phyloP scores from a whole-genome alignment of 2,113 vertebrate genomes.

The Neofelis nebulosa region DNA sequence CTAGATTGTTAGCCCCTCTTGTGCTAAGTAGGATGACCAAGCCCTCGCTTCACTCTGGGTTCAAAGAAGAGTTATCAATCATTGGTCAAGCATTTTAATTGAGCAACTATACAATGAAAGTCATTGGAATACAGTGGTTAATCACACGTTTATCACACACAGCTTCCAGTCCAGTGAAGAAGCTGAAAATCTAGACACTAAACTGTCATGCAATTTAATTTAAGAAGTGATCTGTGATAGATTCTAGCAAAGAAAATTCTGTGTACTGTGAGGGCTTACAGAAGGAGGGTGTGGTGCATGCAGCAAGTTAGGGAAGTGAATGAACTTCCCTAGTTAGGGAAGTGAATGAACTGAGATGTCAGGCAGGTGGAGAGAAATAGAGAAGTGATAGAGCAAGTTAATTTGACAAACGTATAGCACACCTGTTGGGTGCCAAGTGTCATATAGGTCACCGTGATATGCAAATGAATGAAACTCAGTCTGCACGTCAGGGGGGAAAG shows the following conservation, averaged over 20 bases:
- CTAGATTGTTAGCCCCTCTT: not conserved
- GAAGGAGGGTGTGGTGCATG: not conserved
- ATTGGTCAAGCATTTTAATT: not conserved
- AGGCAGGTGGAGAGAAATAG: not conserved
- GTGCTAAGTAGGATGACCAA: not conserved
- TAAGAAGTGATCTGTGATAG: not conserved
- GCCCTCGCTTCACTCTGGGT: not conserved
- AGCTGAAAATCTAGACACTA: not conserved
- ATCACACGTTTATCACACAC: not conserved
- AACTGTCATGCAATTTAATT: not conserved
- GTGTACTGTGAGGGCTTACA: not conserved
- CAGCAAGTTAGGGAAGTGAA: not conserved
- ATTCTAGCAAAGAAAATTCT: not conserved
- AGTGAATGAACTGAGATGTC: not conserved
- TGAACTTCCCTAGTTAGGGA: not conserved
- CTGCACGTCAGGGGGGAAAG: not conserved
- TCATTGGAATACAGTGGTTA: not conserved
- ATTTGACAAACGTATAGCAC: not conserved
- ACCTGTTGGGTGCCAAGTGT: not conserved
- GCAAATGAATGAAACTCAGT: not conserved
- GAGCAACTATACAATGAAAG: not conserved
- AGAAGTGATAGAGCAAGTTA: not conserved
- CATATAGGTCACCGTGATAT: not conserved
- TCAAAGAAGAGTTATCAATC: conserved; percentile 5
- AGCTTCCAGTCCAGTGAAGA: conserved; percentile 1